Percentiles rank a stretch among this genome's conserved stretches.
phyloP scores from a whole-genome alignment of 2,888 invertebrate species.

The Troides aeacus region DNA sequence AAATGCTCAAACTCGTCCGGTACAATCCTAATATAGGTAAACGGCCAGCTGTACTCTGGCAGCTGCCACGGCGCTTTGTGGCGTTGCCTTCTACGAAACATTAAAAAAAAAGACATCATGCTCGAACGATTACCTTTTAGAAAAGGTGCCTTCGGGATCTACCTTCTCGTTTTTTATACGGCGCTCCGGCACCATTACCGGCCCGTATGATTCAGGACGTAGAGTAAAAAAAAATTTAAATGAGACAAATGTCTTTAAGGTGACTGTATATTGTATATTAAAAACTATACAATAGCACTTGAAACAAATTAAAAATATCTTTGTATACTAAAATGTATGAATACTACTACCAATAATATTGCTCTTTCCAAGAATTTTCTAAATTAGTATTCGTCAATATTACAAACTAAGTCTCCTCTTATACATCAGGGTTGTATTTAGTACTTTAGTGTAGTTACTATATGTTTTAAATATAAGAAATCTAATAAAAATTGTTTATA shows the following conservation, averaged over 20 bases:
- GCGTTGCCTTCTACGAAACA: slow-evolving; percentile 56
- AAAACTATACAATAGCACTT: no score
- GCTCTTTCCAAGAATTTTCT: no score
- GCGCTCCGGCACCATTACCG: slow-evolving; percentile 59
- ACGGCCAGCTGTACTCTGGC: slow-evolving; percentile 63
- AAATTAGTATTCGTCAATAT: no score
- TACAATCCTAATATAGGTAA: slow-evolving; percentile 41
- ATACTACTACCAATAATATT: no score
- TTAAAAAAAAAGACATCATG: slow-evolving; percentile 54
- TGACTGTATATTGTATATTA: slow-evolving; percentile 45
- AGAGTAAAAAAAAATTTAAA: slow-evolving; percentile 49
- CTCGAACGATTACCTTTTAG: slow-evolving; percentile 67
- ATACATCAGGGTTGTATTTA: no score
- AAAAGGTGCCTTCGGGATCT: slow-evolving; percentile 61
- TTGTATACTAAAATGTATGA: no score
- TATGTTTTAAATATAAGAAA: no score
- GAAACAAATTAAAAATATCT: no score
- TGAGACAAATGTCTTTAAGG: slow-evolving; percentile 45
- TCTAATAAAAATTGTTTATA: no score
- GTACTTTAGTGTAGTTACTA: no score
- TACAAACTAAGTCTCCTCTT: no score
- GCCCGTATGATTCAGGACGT: slow-evolving; percentile 57
- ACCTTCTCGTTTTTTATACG: slow-evolving; percentile 58
- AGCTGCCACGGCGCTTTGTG: slow-evolving; percentile 71
- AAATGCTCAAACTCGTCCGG: slow-evolving; percentile 39